These are phyloP conservation scores for Natrix natrix DNA, from an alignment of 2,797 vertebrate species.

Conservation along the genomic window DNA sequence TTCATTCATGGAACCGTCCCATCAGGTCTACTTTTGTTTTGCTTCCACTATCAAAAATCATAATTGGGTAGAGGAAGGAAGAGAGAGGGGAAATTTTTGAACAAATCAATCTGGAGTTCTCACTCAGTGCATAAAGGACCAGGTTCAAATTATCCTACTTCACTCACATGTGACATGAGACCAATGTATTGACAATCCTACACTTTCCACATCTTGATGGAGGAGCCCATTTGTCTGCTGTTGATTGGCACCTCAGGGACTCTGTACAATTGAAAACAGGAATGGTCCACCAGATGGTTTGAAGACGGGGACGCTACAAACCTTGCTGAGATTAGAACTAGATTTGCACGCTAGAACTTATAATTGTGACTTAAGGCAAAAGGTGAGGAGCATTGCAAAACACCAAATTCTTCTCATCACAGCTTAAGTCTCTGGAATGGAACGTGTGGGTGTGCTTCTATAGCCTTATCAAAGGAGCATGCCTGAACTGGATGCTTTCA, in stretches of 20 bases:
- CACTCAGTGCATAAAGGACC: neutral
- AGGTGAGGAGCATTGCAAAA: neutral
- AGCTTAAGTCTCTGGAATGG: neutral
- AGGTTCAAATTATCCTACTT: neutral
- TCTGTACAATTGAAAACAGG: neutral
- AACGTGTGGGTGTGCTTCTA: neutral
- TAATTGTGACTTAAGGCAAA: neutral
- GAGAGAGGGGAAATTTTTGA: neutral
- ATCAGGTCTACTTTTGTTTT: neutral
- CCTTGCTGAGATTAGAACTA: neutral
- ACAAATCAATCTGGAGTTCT: neutral
- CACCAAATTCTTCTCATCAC: neutral
- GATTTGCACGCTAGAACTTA: neutral
- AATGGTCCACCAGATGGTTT: neutral
- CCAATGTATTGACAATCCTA: neutral
- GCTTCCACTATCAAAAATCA: neutral
- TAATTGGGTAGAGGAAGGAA: neutral
- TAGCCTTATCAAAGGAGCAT: neutral
- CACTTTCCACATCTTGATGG: no score
- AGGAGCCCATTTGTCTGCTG: neutral
- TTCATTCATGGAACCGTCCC: neutral
- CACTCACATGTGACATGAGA: neutral
- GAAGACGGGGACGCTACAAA: neutral
- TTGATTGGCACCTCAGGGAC: neutral
- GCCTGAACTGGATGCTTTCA: neutral